A percentile compares a stretch with the other conserved stretches of the same genome.
Evolutionary conservation across 2,888 invertebrate species (phyloP).

Genomic region (Drosophila rubida): DNA sequence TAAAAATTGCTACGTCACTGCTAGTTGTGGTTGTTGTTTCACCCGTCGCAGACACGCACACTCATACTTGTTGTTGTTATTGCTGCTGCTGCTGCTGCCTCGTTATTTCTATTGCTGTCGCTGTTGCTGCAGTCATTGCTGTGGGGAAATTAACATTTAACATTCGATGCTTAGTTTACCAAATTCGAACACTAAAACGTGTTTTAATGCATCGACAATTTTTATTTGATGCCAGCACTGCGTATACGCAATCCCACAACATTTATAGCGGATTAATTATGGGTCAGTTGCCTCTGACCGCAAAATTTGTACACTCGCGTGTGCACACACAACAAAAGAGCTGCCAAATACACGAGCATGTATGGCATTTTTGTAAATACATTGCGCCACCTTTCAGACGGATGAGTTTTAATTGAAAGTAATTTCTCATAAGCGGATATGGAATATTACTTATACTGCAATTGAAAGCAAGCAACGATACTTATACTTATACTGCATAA

Average conservation of each 20-base stretch:
- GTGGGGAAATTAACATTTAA: conserved; percentile 62
- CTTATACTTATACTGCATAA: conserved; percentile 11
- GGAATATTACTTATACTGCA: not conserved
- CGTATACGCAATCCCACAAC: conserved; percentile 52
- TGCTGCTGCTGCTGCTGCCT: conserved; percentile 3
- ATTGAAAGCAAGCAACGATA: not conserved
- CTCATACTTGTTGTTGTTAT: not conserved
- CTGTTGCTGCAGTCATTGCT: conserved; percentile 32
- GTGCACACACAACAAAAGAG: not conserved
- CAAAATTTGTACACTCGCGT: conserved; percentile 9
- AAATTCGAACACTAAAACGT: conserved; percentile 35
- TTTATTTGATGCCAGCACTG: conserved; percentile 25
- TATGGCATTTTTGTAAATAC: conserved; percentile 1
- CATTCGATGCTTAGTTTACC: conserved; percentile 56
- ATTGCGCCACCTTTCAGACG: conserved; percentile 1
- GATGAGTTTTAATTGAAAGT: conserved; percentile 11
- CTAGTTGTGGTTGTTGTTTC: conserved; percentile 21
- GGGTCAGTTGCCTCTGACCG: conserved; percentile 22
- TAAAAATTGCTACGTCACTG: conserved; percentile 42
- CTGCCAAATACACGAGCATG: not conserved
- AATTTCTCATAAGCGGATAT: conserved; percentile 11
- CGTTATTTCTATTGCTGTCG: not conserved
- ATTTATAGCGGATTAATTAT: conserved; percentile 46
- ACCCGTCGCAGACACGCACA: not conserved
- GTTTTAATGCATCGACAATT: conserved; percentile 52